Percentiles rank a stretch among this genome's conserved stretches.
These are phyloP conservation scores for Ficedula albicollis DNA, from an alignment of 2,797 vertebrate genomes.

Conservation along the genomic window DNA sequence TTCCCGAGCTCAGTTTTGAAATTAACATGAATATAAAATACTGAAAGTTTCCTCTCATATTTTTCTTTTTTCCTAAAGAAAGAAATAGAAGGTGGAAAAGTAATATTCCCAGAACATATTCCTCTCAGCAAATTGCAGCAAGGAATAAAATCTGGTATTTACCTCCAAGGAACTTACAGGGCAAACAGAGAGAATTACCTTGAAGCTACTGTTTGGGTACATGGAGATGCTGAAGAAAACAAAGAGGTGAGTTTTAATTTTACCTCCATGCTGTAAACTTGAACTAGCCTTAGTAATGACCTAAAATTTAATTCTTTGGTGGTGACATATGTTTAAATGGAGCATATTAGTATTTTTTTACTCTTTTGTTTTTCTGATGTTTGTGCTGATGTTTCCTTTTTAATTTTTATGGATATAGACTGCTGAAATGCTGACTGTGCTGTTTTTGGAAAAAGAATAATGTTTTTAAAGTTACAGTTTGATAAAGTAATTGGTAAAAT, in stretches of 20 bases:
- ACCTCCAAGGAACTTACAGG: slow-evolving; percentile 91
- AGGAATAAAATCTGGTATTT: slow-evolving; percentile 90
- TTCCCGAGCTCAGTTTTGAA: not conserved
- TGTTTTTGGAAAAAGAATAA: not conserved
- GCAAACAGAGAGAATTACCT: slow-evolving; percentile 96
- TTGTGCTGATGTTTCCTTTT: not conserved
- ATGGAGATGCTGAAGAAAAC: slow-evolving; percentile 85
- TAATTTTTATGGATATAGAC: not conserved
- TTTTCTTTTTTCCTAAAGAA: slow-evolving; percentile 75
- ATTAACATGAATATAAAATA: not conserved
- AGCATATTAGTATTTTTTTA: not conserved
- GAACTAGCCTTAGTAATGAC: not conserved
- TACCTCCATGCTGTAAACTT: not conserved
- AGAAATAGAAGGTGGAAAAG: slow-evolving; percentile 85
- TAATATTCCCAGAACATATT: slow-evolving; percentile 92
- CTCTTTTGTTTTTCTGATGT: not conserved
- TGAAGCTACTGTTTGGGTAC: slow-evolving; percentile 93
- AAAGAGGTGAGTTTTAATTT: slow-evolving; percentile 82
- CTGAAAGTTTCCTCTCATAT: not conserved
- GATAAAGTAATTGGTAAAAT: not conserved
- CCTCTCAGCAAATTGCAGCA: slow-evolving; percentile 91
- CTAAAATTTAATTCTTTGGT: not conserved
- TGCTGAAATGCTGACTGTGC: not conserved
- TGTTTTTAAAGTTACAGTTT: not conserved
- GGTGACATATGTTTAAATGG: not conserved